Evolutionary conservation across 2,113 vertebrate genomes (phyloP), one percentile per base, ranked within the genome.

Genomic region (Eclectus roratus): DNA sequence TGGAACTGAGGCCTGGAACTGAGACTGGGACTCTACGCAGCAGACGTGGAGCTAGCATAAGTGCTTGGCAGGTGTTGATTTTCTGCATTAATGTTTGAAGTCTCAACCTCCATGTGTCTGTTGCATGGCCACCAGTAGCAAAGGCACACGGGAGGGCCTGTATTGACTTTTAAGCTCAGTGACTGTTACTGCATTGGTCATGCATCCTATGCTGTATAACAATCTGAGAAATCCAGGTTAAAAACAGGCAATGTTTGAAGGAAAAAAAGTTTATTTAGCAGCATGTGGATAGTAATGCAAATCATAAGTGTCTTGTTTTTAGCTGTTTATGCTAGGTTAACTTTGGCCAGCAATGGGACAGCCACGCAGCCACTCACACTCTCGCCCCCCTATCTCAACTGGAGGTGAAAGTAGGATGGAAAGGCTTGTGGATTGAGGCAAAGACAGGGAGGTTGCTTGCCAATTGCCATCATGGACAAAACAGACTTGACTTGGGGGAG

Each of bases 131-230:
- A 10, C 29, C 44, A 19, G 70, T 66, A 61, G 50, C 52, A 52
- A 80, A 58, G 21, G 47, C 25, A 25, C 4, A 7, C 0, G 7
- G 7, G n/a, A 50, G n/a, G 29, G 12, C 35, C 16, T 64, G 15
- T 33, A 5, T 10, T 56, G 47, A 13, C 24, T 31, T 78, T 79
- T 52, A 43, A 41, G 12, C 31, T 72, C 60, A 46, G 66, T 18
- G 20, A 3, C 31, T 37, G 16, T 39, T 73, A 39, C 15, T 44
- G 13, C 4, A 4, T n/a, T 49, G 66, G 41, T 53, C 21, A 11
- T 50, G 46, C 18, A 14, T 0, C 1, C 50, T 43, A 2, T n/a
- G 46, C 46, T 61, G 31, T 55, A 0, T n/a, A 65, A 37, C 49
- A 58, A 18, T 29, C 43, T 64, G 44, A 74, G 74, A 74, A 84